Conservation (phyloP, 2,113 vertebrate genomes). For the Xenopus tropicalis region UCB_Xtro_10.0 CM004446.2:4048001-4048500, state of each 20-base stretch:
- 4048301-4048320: slow-evolving; percentile 65
- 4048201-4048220: slow-evolving; percentile 65
- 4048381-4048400: too few relatives aligned
- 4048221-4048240: slow-evolving; percentile 63
- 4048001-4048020: slow-evolving; percentile 41
- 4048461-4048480: too few relatives aligned
- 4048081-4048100: slow-evolving; percentile 5
- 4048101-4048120: not conserved
- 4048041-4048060: not conserved
- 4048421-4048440: too few relatives aligned
- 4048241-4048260: slow-evolving; percentile 61
- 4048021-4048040: slow-evolving; percentile 44
- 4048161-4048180: slow-evolving; percentile 18
- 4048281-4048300: slow-evolving; percentile 72
- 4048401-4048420: too few relatives aligned
- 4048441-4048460: too few relatives aligned
- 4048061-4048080: slow-evolving; percentile 33
- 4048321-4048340: not conserved
- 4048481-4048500: too few relatives aligned
- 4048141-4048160: not conserved
- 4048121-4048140: slow-evolving; percentile 37
- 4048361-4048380: too few relatives aligned
- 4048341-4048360: too few relatives aligned
- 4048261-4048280: slow-evolving; percentile 67
- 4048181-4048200: slow-evolving; percentile 54